Percentiles rank a stretch among this genome's conserved stretches.
Evolutionary conservation across 2,888 invertebrate genomes (phyloP).

Genomic region (Lepas anatifera): DNA sequence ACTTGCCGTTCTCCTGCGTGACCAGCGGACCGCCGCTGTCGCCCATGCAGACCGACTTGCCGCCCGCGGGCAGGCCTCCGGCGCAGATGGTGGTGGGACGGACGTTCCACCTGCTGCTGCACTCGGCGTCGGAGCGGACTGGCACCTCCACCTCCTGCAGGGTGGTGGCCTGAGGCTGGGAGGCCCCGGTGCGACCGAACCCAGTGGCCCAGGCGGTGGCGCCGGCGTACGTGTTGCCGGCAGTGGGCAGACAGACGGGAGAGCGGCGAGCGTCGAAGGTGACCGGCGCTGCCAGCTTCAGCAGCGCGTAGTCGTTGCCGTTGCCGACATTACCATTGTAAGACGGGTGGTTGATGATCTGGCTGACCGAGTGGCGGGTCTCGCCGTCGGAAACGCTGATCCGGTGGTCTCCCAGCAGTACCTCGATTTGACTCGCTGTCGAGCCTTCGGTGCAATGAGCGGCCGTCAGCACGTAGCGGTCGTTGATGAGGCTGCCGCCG

Average conservation of each 20-base stretch:
- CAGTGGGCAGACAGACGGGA: slow-evolving; percentile 16
- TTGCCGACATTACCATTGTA: neutral
- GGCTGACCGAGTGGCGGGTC: neutral
- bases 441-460: neutral
- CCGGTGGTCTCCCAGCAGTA: slow-evolving; percentile 6
- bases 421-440: neutral
- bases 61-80: too few relatives aligned
- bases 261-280: slow-evolving; percentile 10
- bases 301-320: slow-evolving; percentile 14
- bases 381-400: neutral
- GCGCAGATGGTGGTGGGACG: too few relatives aligned
- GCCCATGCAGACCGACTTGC: too few relatives aligned
- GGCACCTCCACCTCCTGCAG: slow-evolving; percentile 17
- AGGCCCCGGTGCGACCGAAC: slow-evolving; percentile 12
- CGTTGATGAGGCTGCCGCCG: slow-evolving; percentile 9
- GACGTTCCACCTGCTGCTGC: too few relatives aligned
- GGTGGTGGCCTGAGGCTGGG: neutral
- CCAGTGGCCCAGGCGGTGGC: slow-evolving; percentile 14
- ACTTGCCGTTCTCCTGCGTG: too few relatives aligned
- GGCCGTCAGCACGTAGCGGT: slow-evolving; percentile 6
- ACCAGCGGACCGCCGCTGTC: too few relatives aligned
- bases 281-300: slow-evolving; percentile 11
- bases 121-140: too few relatives aligned
- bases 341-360: neutral
- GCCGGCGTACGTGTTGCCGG: neutral